Evolutionary conservation across 1,140 invertebrate genomes (phyloP).

Genomic region (Cataglyphis hispanica): DNA sequence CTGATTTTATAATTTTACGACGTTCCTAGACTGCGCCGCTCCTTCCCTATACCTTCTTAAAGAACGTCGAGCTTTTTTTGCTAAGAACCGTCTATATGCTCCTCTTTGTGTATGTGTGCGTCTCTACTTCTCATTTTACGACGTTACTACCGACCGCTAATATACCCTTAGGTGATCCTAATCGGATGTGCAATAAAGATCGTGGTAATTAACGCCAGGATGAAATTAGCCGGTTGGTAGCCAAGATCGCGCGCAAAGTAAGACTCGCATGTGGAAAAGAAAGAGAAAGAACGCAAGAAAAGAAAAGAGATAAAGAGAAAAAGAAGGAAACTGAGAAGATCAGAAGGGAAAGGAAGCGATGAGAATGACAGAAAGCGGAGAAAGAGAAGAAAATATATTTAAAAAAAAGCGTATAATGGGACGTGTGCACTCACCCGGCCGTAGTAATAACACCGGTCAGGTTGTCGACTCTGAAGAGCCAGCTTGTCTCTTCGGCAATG

Average conservation of each 20-base stretch:
- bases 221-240: constrained; percentile 73
- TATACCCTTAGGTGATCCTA: constrained; percentile 78
- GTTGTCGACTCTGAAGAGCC: constrained; percentile 97
- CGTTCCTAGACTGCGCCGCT: constrained; percentile 67
- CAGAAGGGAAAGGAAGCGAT: background rate
- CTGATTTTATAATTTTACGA: constrained; percentile 82
- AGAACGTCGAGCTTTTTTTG: constrained; percentile 3
- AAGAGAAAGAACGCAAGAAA: background rate
- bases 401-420: constrained; percentile 7
- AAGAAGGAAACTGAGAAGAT: constrained; percentile 6
- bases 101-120: constrained; percentile 12
- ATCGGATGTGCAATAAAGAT: constrained; percentile 82
- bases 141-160: constrained; percentile 73
- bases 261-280: background rate
- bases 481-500: constrained; percentile 95
- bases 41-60: constrained; percentile 14
- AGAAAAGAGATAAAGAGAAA: background rate
- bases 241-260: constrained; percentile 4
- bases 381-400: background rate
- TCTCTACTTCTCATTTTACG: constrained; percentile 74
- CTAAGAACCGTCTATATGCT: background rate
- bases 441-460: constrained; percentile 96
- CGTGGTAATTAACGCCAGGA: constrained; percentile 82
- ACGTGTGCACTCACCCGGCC: constrained; percentile 91
- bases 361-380: background rate